A percentile compares a stretch with the other conserved stretches of the same genome.
Conservation (phyloP, 1,140 invertebrate species). For the Eumaeus atala region DNA sequence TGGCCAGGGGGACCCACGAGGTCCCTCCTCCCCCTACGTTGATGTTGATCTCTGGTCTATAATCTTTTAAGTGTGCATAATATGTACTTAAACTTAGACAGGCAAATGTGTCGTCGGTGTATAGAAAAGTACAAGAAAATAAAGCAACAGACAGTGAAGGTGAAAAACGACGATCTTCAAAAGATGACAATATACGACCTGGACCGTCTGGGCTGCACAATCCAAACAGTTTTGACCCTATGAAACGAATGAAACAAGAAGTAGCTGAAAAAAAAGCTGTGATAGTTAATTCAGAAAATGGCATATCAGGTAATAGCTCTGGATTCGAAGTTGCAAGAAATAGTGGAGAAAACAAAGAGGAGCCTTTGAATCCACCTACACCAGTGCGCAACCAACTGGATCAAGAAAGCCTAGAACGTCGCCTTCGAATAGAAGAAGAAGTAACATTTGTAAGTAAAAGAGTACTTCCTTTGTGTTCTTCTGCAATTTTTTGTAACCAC, state of each 20-base stretch:
- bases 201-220: conserved; percentile 28
- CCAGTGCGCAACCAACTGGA: too few species aligned
- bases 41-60: conserved; percentile 5
- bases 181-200: conserved; percentile 22
- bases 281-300: conserved; percentile 15
- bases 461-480: too few species aligned
- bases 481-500: too few species aligned
- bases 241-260: conserved; percentile 37
- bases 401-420: conserved; percentile 47
- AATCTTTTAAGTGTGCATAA: conserved; percentile 27
- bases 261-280: conserved; percentile 15
- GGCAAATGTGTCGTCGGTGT: conserved; percentile 77
- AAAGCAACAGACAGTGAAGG: conserved; percentile 7
- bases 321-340: conserved; percentile 9
- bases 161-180: neutral
- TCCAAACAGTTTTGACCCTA: conserved; percentile 31
- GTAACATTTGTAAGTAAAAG: conserved; percentile 69
- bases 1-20: too few species aligned
- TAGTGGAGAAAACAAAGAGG: conserved; percentile 14
- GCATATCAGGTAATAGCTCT: conserved; percentile 13
- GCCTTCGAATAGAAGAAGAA: conserved; percentile 59
- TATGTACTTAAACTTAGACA: too few species aligned
- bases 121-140: conserved; percentile 33
- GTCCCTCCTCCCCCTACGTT: too few species aligned
- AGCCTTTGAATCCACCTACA: too few species aligned